Percentiles rank a stretch among this genome's conserved stretches.
These are phyloP conservation scores for Geotrupes spiniger DNA, from an alignment of 2,888 invertebrate species.

Conservation along the genomic window DNA sequence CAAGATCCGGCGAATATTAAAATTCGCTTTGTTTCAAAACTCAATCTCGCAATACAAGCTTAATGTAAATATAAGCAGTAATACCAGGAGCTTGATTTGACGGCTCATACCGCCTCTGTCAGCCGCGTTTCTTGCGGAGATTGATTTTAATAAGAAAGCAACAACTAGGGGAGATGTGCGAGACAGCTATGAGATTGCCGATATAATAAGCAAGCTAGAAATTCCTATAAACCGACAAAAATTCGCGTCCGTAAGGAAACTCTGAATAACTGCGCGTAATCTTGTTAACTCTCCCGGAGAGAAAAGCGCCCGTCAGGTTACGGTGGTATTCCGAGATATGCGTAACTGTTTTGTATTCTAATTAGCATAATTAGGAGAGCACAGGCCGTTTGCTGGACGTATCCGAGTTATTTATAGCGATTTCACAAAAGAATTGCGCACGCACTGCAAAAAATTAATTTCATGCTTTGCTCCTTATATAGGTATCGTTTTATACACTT, in stretches of 20 bases:
- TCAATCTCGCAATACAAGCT: conserved; percentile 47
- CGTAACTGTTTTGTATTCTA: conserved; percentile 11
- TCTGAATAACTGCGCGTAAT: conserved; percentile 4
- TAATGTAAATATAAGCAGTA: conserved; percentile 48
- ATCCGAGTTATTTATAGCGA: not conserved
- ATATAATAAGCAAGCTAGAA: conserved; percentile 32
- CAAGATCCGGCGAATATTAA: conserved; percentile 46
- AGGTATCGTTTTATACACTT: conserved; percentile 2
- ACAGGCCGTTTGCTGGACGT: not conserved
- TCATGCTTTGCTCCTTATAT: conserved; percentile 4
- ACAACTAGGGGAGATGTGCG: conserved; percentile 36
- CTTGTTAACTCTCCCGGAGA: conserved; percentile 1
- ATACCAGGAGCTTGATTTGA: conserved; percentile 43
- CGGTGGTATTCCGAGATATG: conserved; percentile 7
- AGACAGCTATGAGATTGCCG: conserved; percentile 43
- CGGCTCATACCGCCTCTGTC: conserved; percentile 42
- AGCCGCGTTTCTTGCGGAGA: conserved; percentile 38
- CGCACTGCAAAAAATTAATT: not conserved
- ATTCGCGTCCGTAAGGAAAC: conserved; percentile 16
- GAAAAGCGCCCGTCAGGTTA: not conserved
- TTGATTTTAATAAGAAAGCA: conserved; percentile 45
- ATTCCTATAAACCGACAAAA: conserved; percentile 31
- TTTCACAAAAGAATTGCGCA: not conserved
- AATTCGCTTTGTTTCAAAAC: conserved; percentile 49
- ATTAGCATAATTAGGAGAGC: not conserved